Base-by-base conservation (phyloP, 2,797 vertebrate species). In the Brotogeris chrysoptera region DNA sequence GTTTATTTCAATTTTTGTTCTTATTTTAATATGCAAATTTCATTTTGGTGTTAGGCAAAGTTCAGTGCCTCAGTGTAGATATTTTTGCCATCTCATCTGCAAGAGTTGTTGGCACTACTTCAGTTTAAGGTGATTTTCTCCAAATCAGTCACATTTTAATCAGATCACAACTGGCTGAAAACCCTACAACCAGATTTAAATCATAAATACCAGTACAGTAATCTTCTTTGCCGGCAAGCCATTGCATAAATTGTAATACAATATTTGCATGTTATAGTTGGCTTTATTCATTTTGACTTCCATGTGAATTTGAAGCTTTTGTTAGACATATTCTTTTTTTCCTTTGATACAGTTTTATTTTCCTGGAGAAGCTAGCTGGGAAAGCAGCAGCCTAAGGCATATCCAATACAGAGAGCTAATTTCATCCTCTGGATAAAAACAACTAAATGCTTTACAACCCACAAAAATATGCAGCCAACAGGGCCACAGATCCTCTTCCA, bases 91-190 rank as follows among this genome's bases (percentile, higher is more conserved):
- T 59, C n/a, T 83, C 53, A 59, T 92, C 76, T 91, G 21, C 47
- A 78, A 76, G 63, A 76, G 63, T 59, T 93, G 63, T 86, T 95
- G 86, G 89, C 94, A 88, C 4, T 78, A 28, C 9, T 30, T 84
- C 79, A 72, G 19, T 90, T 88, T 91, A 83, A 92, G 86, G 79
- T 95, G 96, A 92, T 95, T 96, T 94, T 84, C 82, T 90, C 69
- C 59, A 69, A 94, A 93, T 95, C 85, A 81, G 79, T 88, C 89
- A 57, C 63, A 76, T 93, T 96, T 95, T 95, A 96, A 97, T 96
- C 95, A 96, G 90, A 95, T 97, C 94, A 95, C 85, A 93, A 90
- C 80, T 79, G 76, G 72, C 36, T 91, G 80, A 93, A 84, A 96
- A 88, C 46, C 46, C 63, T 93, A 93, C 95, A 95, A 79, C 82